Conservation (phyloP, 2,113 vertebrate genomes). For the Eonycteris spelaea region DNA sequence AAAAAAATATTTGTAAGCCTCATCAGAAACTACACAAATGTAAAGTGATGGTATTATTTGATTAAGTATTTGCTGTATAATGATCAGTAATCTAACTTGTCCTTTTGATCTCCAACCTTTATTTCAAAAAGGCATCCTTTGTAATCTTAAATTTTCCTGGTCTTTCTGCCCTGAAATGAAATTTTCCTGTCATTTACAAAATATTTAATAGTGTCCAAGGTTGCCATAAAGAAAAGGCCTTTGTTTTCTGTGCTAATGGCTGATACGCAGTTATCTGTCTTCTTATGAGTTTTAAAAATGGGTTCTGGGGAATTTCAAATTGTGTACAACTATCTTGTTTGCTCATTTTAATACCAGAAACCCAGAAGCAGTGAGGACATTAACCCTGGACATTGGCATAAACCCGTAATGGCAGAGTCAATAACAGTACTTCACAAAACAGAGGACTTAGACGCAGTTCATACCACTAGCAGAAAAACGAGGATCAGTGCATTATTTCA, state of each 20-base stretch:
- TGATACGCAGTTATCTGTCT: background rate
- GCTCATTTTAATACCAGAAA: conserved; percentile 34
- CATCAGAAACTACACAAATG: background rate
- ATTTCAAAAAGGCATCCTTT: background rate
- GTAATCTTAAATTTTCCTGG: background rate
- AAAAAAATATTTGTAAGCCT: background rate
- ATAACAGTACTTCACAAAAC: background rate
- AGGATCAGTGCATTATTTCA: conserved; percentile 13
- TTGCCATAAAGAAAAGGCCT: background rate
- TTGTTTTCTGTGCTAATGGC: background rate
- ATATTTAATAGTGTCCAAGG: background rate
- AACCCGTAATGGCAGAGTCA: conserved; percentile 39
- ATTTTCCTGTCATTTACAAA: background rate
- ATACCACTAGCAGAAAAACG: background rate
- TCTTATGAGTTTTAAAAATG: background rate
- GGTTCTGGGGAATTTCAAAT: background rate
- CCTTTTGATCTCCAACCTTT: background rate
- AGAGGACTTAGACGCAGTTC: background rate
- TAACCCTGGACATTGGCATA: conserved; percentile 61
- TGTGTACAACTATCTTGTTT: background rate
- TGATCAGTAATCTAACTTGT: background rate
- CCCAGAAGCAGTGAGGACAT: conserved; percentile 25
- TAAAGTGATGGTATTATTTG: background rate
- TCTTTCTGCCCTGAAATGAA: background rate
- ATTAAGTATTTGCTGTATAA: background rate